A percentile compares a stretch with the other conserved stretches of the same genome.
Evolutionary conservation across 2,888 invertebrate species (phyloP).

Genomic region (Ellobium chinense): DNA sequence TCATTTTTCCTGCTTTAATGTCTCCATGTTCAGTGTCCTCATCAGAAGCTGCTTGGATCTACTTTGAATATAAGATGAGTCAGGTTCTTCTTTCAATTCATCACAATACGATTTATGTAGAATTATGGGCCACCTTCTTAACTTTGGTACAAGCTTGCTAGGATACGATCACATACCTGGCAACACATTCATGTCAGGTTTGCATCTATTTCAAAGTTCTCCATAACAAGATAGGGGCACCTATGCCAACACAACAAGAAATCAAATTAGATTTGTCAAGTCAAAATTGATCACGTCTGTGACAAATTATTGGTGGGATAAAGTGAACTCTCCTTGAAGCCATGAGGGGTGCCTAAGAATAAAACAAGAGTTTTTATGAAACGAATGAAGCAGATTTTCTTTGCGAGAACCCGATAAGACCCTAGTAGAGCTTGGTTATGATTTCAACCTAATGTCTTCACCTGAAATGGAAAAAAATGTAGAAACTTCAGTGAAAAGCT

Average conservation of each 20-base stretch:
- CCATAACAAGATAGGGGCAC: constrained; percentile 54
- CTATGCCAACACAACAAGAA: constrained; percentile 52
- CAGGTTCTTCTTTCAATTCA: no score
- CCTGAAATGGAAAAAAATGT: constrained; percentile 44
- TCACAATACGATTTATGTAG: no score
- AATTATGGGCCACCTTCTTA: constrained; percentile 6
- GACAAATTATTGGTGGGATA: constrained; percentile 12
- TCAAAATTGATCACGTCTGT: constrained; percentile 15
- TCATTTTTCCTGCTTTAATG: no score
- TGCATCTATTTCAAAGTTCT: constrained; percentile 54
- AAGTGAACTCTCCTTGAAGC: constrained; percentile 18
- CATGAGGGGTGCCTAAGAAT: constrained; percentile 36
- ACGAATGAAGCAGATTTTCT: neutral
- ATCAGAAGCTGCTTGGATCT: no score
- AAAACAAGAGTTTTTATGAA: constrained; percentile 30
- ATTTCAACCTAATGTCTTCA: constrained; percentile 40
- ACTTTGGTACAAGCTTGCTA: constrained; percentile 38
- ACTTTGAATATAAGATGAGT: no score
- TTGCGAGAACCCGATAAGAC: constrained; percentile 28
- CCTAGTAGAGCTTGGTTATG: constrained; percentile 25
- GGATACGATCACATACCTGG: constrained; percentile 51
- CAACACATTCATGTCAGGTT: constrained; percentile 50
- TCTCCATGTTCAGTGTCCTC: no score
- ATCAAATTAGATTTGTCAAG: constrained; percentile 48
- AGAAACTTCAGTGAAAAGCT: constrained; percentile 42